Conservation (phyloP, 2,797 vertebrate genomes). For the Myotis myotis region DNA sequence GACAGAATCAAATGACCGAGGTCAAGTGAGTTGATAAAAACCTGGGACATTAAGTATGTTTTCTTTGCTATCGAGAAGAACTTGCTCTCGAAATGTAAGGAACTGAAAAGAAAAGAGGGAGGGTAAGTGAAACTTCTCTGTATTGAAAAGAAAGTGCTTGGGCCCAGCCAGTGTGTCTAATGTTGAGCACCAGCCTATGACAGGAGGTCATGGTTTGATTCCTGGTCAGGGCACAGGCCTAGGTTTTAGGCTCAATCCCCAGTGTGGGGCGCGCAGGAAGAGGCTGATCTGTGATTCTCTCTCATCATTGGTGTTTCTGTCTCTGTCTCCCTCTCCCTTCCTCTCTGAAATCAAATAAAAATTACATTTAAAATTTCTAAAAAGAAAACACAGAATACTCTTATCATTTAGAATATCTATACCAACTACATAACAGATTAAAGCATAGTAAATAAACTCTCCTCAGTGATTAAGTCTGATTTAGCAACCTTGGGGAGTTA, state of each 20-base stretch:
- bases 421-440: neutral
- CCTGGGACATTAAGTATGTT: neutral
- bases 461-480: neutral
- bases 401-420: neutral
- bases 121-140: neutral
- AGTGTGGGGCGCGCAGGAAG: too few species aligned
- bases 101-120: neutral
- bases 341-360: too few species aligned
- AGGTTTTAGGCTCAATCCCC: too few species aligned
- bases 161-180: too few species aligned
- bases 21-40: neutral
- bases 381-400: neutral
- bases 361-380: neutral
- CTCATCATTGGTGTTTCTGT: too few species aligned
- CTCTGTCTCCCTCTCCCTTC: too few species aligned
- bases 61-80: neutral
- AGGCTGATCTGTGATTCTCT: too few species aligned
- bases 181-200: too few species aligned
- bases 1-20: neutral
- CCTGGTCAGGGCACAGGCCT: too few species aligned
- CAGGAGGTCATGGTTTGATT: too few species aligned
- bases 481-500: neutral
- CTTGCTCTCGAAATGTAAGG: neutral
- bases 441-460: neutral
- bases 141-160: neutral